Base-by-base conservation (phyloP, 2,888 invertebrate species). In the Harpagoxenus sublaevis region DNA sequence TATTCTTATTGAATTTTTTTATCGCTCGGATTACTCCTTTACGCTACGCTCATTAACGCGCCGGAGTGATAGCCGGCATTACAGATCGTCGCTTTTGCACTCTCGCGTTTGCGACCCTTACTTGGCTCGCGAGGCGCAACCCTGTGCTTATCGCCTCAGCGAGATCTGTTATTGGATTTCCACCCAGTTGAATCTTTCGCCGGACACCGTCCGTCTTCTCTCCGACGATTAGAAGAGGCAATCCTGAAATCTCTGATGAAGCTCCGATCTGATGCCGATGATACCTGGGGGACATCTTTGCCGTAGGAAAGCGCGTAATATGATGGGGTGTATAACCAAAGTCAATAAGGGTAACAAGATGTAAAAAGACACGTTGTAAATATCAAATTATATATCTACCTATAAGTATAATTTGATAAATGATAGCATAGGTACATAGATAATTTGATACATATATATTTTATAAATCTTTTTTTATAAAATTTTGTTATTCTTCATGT, bases 131-230 rank as follows among this genome's bases (percentile, higher is more conserved):
- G 45, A 63, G 28, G 23, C 51, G 65, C 79, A 45, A 84, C 39
- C 55, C 48, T 53, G 83, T 74, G 78, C 83, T 88, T 85, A 83
- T 86, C 84, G 71, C 6, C 35, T 53, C 84, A 68, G 78, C 51
- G 63, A 83, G 88, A 88, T 89, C 84, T 87, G 75, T 89, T 85
- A 91, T 92, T 92, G 89, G 91, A 91, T 92, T 92, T 92, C 91
- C 90, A 88, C 84, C 87, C 84, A 88, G 89, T 85, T 89, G 90
- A 88, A 84, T 85, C 78, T 63, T 84, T 85, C 81, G 79, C 45
- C 65, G 28, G 42, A 45, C 65, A 28, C 77, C 77, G 15, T 39
- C 77, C 68, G 65, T 87, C 85, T 90, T 84, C 85, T 75, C 87
- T 28, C n/a, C 62, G 65, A 65, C 89, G 85, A 87, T 89, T 88